phyloP scores from a whole-genome alignment of 1,140 invertebrate genomes.

The Sminthurinus signatus region DNA sequence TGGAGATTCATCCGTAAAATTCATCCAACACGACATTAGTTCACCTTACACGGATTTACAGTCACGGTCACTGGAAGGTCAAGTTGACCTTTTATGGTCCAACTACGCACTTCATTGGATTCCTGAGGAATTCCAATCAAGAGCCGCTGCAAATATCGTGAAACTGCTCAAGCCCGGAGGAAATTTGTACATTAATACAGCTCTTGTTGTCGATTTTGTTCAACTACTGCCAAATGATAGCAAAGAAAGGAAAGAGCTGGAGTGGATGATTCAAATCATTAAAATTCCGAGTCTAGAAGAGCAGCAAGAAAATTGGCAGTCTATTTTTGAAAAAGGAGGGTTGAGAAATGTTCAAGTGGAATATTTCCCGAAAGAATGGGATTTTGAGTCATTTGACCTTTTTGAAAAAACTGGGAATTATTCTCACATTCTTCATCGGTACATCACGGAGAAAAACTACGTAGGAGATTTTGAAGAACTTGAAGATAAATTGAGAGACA shows the following conservation, averaged over 20 bases:
- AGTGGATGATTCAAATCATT: neutral
- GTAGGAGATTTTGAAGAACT: no score
- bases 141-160: neutral
- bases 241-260: neutral
- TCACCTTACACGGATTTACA: conserved; percentile 6
- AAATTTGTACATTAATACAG: neutral
- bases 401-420: no score
- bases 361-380: no score
- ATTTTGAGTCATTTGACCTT: no score
- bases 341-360: no score
- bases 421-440: no score
- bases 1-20: neutral
- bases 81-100: conserved; percentile 12
- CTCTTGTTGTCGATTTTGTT: neutral
- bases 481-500: no score
- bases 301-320: neutral
- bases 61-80: neutral
- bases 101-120: conserved; percentile 13
- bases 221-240: neutral
- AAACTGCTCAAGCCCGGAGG: conserved; percentile 6
- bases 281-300: neutral
- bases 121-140: neutral
- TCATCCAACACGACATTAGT: conserved; percentile 11
- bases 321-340: no score
- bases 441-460: no score